Evolutionary conservation across 2,888 invertebrate species (phyloP).

Genomic region (Morpho deidamia): DNA sequence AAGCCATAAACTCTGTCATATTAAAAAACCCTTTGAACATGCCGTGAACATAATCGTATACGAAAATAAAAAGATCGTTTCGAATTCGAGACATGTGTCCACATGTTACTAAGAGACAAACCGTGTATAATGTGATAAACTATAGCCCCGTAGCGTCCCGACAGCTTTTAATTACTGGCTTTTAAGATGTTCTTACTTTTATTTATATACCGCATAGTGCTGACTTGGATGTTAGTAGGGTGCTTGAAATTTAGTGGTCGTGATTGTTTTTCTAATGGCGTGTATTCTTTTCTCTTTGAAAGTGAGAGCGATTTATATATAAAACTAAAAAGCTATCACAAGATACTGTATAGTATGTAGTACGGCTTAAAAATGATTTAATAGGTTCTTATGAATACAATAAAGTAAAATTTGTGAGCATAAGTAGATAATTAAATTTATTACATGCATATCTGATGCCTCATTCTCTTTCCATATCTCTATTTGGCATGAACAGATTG

Average conservation of each 20-base stretch:
- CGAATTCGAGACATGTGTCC: constrained; percentile 68
- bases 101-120: constrained; percentile 60
- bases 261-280: constrained; percentile 21
- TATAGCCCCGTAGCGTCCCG: constrained; percentile 35
- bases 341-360: too few species aligned
- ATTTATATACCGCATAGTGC: constrained; percentile 21
- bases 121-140: constrained; percentile 68
- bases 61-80: constrained; percentile 61
- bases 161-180: constrained; percentile 36
- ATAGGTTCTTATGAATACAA: background rate
- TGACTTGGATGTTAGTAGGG: constrained; percentile 16
- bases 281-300: constrained; percentile 18
- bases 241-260: constrained; percentile 15
- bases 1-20: constrained; percentile 70
- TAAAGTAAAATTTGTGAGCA: too few species aligned
- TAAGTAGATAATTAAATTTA: too few species aligned
- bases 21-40: constrained; percentile 69
- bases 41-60: constrained; percentile 63
- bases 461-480: too few species aligned
- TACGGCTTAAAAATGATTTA: too few species aligned
- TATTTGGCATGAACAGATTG: too few species aligned
- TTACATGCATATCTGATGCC: too few species aligned
- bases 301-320: constrained; percentile 8
- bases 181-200: constrained; percentile 21
- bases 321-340: background rate